Percentiles rank a stretch among this genome's conserved stretches.
Evolutionary conservation across 2,888 invertebrate genomes (phyloP).

Genomic region (Helicoverpa assulta): DNA sequence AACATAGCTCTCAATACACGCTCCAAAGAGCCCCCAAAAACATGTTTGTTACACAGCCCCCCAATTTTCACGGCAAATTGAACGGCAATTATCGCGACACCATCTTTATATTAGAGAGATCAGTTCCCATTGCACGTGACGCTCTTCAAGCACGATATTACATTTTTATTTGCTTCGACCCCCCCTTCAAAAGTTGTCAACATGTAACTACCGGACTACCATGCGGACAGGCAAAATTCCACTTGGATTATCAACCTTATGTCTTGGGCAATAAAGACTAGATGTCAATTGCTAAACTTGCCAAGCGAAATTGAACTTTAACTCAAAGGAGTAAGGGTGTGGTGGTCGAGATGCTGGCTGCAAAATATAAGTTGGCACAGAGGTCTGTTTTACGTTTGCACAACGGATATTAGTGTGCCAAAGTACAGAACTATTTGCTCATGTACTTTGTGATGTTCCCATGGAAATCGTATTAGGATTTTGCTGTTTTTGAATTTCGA

Average conservation of each 20-base stretch:
- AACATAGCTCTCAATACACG: neutral
- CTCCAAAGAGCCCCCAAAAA: constrained; percentile 7
- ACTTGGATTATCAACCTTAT: constrained; percentile 24
- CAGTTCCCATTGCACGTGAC: constrained; percentile 80
- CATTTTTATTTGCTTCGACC: constrained; percentile 87
- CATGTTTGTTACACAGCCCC: constrained; percentile 55
- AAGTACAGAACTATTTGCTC: constrained; percentile 78
- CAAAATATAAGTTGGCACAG: constrained; percentile 57
- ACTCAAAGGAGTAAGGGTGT: neutral
- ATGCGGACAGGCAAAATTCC: constrained; percentile 12
- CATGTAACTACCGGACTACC: constrained; percentile 77
- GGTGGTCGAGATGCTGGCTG: neutral
- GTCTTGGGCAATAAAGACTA: rapidly evolving
- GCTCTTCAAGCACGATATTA: constrained; percentile 77
- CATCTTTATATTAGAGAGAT: constrained; percentile 82
- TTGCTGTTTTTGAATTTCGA: constrained; percentile 72
- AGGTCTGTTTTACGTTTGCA: constrained; percentile 78
- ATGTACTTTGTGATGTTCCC: constrained; percentile 80
- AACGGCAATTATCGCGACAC: constrained; percentile 85
- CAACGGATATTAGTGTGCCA: constrained; percentile 81
- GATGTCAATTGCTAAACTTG: neutral
- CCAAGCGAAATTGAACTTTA: constrained; percentile 20
- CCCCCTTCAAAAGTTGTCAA: constrained; percentile 86
- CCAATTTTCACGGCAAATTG: constrained; percentile 78
- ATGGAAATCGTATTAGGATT: constrained; percentile 80